A percentile compares a stretch with the other conserved stretches of the same genome.
phyloP scores from a whole-genome alignment of 2,113 vertebrate genomes.

The Bucco capensis region DNA sequence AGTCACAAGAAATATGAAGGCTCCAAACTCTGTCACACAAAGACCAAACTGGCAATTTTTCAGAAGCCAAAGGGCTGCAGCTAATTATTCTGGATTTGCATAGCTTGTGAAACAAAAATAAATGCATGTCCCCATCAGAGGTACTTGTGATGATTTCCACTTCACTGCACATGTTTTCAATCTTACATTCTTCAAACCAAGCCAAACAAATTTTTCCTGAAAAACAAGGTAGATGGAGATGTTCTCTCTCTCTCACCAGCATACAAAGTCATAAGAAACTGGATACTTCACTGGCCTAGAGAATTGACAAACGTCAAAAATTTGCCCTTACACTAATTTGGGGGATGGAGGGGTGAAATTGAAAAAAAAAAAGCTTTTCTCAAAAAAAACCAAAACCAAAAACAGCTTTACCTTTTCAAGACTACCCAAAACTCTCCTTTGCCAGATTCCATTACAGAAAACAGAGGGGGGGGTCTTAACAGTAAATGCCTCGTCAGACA shows the following conservation, averaged over 20 bases:
- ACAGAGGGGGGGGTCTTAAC: no score
- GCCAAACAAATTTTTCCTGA: conserved; percentile 17
- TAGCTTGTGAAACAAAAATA: conserved; percentile 51
- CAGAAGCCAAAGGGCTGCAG: conserved; percentile 51
- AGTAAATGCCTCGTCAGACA: not conserved
- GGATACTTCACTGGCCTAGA: not conserved
- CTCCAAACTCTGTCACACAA: conserved; percentile 8
- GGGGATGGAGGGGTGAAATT: not conserved
- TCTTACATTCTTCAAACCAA: conserved; percentile 20
- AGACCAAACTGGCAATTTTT: not conserved
- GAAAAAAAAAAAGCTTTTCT: not conserved
- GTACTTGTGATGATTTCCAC: conserved; percentile 44
- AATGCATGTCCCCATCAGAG: conserved; percentile 32
- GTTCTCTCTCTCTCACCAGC: not conserved
- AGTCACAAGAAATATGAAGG: accelerated
- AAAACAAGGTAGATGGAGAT: conserved; percentile 31
- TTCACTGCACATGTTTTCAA: conserved; percentile 32
- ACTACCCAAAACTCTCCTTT: not conserved
- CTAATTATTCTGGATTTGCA: conserved; percentile 53
- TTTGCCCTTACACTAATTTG: not conserved
- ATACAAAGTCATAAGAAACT: not conserved
- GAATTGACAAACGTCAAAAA: not conserved
- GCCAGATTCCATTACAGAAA: not conserved
- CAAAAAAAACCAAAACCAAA: not conserved
- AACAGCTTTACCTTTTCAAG: not conserved